Percentiles rank a stretch among this genome's conserved stretches.
Evolutionary conservation across 2,113 vertebrate genomes (phyloP).

Genomic region (Hippocampus mohnikei): DNA sequence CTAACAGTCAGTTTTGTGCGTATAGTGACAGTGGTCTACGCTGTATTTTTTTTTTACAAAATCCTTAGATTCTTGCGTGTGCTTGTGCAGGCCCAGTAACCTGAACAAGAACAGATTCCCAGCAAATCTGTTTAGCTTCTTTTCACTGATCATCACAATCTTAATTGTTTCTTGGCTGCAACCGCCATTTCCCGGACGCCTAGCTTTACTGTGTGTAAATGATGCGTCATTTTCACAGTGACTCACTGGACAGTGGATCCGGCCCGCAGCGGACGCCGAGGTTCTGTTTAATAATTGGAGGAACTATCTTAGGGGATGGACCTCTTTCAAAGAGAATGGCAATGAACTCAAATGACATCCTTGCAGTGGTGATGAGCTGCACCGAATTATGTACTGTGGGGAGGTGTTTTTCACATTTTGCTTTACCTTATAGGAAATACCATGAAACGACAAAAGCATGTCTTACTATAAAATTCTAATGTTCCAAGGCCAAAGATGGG

Average conservation of each 20-base stretch:
- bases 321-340: neutral
- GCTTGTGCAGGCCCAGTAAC: too few species aligned
- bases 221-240: slow-evolving; percentile 6
- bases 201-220: neutral
- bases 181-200: neutral
- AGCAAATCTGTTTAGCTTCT: neutral
- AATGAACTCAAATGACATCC: neutral
- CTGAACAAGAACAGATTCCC: too few species aligned
- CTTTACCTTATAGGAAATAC: neutral
- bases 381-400: neutral
- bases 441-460: too few species aligned
- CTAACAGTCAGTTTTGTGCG: slow-evolving; percentile 28
- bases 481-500: too few species aligned
- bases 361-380: neutral
- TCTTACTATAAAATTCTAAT: too few species aligned
- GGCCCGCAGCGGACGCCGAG: neutral
- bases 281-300: neutral
- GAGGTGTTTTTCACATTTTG: neutral
- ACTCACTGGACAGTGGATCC: neutral
- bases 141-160: neutral
- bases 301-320: neutral
- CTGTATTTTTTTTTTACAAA: neutral
- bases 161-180: neutral
- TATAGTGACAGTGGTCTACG: neutral
- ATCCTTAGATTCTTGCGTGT: neutral